Evolutionary conservation across 64 coral and sea anemone species (phyloP), one percentile per base, ranked within the genome.

Genomic region (Orbicella faveolata): DNA sequence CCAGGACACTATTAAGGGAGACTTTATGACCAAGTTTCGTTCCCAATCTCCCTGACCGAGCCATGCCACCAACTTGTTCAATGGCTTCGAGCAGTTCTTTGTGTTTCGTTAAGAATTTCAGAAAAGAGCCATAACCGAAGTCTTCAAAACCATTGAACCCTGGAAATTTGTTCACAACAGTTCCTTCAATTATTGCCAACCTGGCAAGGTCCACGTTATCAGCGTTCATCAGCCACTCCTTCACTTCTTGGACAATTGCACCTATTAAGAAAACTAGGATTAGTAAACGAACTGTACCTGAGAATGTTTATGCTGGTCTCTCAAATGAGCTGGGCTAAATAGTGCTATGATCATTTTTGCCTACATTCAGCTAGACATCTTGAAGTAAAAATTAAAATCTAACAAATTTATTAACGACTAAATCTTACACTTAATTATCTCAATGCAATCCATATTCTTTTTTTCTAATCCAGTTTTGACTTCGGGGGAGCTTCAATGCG

Each of bases 51-150:
- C 66, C 61, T 37, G 66, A 89, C 36, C 35, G 52, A 34, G 21
- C 37, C 63, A 85, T 21, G 18, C 89, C 79, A 77, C 89, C 37
- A 65, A 76, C 83, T 26, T 94, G 57, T 77, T 94, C 83, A 4
- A 87, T 70, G 5, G 76, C 67, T 33, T 75, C 76, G 1, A 17
- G 48, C 61, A 98, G 61, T 36, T 98, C 92, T 36, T 94, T 89
- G 65, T 98, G 78, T 20, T 83, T 63, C 9, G 86, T 75, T 18
- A 98, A 54, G 74, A 98, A 98, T 61, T 92, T 85, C 64, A 98
- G 52, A 41, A 94, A 98, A 52, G 92, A 73, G 52, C 96, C 96
- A 75, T 92, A 80, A 77, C 96, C 96, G 33, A 98, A 75, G 1
- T 75, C 87, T 62, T 75, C 79, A 77, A 98, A 98, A 61, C 62